Percentiles rank a stretch among this genome's conserved stretches.
Conservation (phyloP, 2,797 vertebrate genomes). For the Labroides dimidiatus region DNA sequence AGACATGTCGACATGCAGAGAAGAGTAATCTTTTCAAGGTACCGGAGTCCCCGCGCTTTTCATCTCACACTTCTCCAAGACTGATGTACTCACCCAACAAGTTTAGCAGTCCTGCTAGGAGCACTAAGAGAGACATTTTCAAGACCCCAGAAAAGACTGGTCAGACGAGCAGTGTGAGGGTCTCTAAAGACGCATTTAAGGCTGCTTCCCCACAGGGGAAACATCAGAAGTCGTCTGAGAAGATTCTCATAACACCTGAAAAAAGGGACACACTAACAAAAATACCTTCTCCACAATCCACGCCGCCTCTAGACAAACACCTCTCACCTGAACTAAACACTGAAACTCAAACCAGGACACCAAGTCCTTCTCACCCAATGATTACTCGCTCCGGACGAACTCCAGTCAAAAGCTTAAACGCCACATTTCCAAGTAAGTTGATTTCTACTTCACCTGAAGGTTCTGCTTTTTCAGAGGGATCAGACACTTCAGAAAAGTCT, state of each 20-base stretch:
- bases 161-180: constrained; percentile 13
- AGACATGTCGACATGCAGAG: constrained; percentile 37
- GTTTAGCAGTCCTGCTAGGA: constrained; percentile 53
- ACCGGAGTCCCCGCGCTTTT: constrained; percentile 67
- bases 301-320: constrained; percentile 9
- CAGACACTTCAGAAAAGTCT: constrained; percentile 27
- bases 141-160: constrained; percentile 75
- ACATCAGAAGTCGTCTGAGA: constrained; percentile 46
- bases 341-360: constrained; percentile 48
- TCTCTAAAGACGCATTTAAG: constrained; percentile 1
- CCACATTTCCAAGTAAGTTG: constrained; percentile 17
- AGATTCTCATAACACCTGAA: constrained; percentile 47
- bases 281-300: not conserved
- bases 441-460: not conserved
- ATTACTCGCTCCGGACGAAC: constrained; percentile 72
- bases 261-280: constrained; percentile 18
- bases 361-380: constrained; percentile 62
- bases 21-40: constrained; percentile 66
- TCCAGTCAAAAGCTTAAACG: constrained; percentile 52
- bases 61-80: constrained; percentile 61
- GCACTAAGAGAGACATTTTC: constrained; percentile 57
- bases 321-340: constrained; percentile 42
- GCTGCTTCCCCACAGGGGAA: constrained; percentile 21
- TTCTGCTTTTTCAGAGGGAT: not conserved
- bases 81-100: constrained; percentile 53